Percentiles rank a stretch among this genome's conserved stretches.
Conservation (phyloP, 2,888 invertebrate species). For the Acrobasis repandana region DNA sequence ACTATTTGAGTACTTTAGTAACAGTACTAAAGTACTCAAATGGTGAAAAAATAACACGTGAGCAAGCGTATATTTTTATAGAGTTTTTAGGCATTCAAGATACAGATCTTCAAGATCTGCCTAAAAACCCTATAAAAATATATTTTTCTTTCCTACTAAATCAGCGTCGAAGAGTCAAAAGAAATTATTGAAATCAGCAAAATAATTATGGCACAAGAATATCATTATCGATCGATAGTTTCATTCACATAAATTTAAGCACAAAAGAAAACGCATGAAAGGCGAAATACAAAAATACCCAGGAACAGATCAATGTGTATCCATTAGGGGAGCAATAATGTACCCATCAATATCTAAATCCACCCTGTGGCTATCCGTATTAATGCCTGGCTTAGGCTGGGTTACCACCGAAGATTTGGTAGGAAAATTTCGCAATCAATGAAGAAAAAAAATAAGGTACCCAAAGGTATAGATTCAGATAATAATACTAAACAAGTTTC, state of each 20-base stretch:
- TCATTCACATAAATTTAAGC: neutral
- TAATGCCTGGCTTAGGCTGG: constrained; percentile 6
- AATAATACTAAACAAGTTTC: neutral
- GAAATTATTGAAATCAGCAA: too few species aligned
- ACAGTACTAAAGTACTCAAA: too few species aligned
- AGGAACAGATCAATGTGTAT: constrained; percentile 24
- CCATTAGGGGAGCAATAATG: constrained; percentile 24
- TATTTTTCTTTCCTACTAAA: too few species aligned
- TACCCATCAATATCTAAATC: constrained; percentile 24
- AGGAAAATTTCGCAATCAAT: neutral
- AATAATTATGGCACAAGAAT: too few species aligned
- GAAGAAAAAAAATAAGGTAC: neutral
- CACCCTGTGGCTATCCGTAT: constrained; percentile 15
- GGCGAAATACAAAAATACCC: constrained; percentile 1
- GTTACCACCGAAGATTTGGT: neutral
- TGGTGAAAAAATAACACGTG: too few species aligned
- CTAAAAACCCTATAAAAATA: too few species aligned
- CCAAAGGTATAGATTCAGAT: neutral
- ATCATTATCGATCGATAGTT: neutral
- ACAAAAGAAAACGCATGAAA: neutral
- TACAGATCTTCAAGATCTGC: too few species aligned
- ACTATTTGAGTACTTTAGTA: too few species aligned
- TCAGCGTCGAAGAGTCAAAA: too few species aligned
- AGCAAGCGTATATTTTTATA: too few species aligned
- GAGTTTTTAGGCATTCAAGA: too few species aligned